Percentiles rank a stretch among this genome's conserved stretches.
These are phyloP conservation scores for Ferrisia virgata DNA, from an alignment of 2,888 invertebrate genomes.

Conservation along the genomic window DNA sequence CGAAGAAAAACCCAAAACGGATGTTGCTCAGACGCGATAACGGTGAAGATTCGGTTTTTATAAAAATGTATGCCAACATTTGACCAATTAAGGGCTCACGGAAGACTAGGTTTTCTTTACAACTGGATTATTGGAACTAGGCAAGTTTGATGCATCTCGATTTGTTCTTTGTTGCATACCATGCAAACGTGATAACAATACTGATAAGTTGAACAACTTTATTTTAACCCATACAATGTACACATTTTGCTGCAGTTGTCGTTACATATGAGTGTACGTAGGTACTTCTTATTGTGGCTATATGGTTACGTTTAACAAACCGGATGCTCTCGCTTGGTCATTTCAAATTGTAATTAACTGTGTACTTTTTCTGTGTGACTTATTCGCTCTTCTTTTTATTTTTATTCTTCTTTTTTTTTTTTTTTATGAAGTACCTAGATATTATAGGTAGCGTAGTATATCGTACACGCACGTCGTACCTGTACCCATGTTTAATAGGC, in stretches of 20 bases:
- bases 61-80: constrained; percentile 45
- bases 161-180: constrained; percentile 37
- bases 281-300: neutral
- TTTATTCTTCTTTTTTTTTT: too few relatives aligned
- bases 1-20: constrained; percentile 3
- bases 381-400: too few relatives aligned
- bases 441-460: too few relatives aligned
- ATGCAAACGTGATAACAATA: constrained; percentile 43
- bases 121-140: constrained; percentile 45
- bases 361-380: neutral
- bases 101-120: constrained; percentile 43
- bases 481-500: too few relatives aligned
- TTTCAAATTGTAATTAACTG: constrained; percentile 14
- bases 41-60: constrained; percentile 32
- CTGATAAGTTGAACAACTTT: constrained; percentile 43
- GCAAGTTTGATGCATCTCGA: constrained; percentile 40
- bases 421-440: too few relatives aligned
- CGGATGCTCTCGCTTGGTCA: neutral
- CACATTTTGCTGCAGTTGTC: neutral
- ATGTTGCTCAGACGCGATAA: neutral
- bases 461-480: too few relatives aligned
- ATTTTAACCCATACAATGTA: constrained; percentile 35
- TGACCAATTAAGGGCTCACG: constrained; percentile 45
- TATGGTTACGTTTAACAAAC: neutral
- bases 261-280: too few relatives aligned